These are phyloP conservation scores for Daboia siamensis DNA, from an alignment of 2,113 vertebrate species.

Conservation along the genomic window DNA sequence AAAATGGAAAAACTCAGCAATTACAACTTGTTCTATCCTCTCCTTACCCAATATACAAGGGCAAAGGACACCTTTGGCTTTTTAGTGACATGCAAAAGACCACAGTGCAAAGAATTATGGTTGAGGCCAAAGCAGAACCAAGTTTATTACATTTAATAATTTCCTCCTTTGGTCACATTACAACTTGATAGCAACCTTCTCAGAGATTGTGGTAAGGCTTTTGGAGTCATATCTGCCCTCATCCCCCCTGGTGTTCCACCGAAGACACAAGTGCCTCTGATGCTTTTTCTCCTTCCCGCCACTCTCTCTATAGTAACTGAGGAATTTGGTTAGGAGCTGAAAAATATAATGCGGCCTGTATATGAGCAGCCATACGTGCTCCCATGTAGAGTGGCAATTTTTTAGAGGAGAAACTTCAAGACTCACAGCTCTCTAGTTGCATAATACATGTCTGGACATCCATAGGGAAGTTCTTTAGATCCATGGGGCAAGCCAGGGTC, in stretches of 20 bases:
- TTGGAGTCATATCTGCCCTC: not conserved
- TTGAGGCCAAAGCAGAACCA: not conserved
- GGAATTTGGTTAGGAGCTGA: not conserved
- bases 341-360: not conserved
- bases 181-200: not conserved
- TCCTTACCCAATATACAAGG: not conserved
- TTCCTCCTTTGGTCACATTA: not conserved
- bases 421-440: constrained; percentile 99
- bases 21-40: not conserved
- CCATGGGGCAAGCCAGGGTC: constrained; percentile 96
- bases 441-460: constrained; percentile 98
- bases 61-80: not conserved
- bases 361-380: not conserved
- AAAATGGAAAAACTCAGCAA: not conserved
- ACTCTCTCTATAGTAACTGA: not conserved
- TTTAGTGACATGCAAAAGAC: not conserved
- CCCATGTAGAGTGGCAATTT: not conserved
- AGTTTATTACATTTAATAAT: not conserved
- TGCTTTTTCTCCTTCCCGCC: not conserved
- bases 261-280: not conserved
- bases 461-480: constrained; percentile 99
- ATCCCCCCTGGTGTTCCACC: not conserved
- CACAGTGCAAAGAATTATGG: not conserved
- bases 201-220: not conserved
- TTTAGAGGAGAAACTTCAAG: not conserved